Percentiles rank a stretch among this genome's conserved stretches.
Conservation (phyloP, 2,797 vertebrate genomes). For the Eulemur albifrons region DNA sequence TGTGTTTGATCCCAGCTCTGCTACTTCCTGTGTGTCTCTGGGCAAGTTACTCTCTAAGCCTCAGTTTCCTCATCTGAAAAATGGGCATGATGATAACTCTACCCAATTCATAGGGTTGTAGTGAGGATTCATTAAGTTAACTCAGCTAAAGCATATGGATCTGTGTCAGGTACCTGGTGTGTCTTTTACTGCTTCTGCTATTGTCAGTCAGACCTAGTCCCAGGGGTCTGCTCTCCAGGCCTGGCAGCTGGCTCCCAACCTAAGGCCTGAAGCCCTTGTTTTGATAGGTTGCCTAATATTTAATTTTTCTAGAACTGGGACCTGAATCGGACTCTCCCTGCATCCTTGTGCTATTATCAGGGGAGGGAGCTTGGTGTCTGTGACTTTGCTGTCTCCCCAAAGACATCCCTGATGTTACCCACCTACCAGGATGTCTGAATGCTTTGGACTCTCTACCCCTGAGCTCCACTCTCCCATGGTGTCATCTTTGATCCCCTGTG, state of each 20-base stretch:
- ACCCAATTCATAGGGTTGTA: not conserved
- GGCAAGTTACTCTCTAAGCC: not conserved
- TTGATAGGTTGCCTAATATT: not conserved
- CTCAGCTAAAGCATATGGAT: not conserved
- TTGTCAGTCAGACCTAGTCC: not conserved
- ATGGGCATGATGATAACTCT: not conserved
- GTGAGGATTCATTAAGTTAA: not conserved
- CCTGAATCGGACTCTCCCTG: not conserved
- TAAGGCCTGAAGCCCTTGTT: not conserved
- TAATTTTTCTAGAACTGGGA: not conserved
- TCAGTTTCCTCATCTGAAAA: constrained; percentile 28
- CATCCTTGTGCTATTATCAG: not conserved
- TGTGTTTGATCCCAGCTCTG: not conserved
- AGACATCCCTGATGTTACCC: not conserved
- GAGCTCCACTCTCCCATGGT: not conserved
- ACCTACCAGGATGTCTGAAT: not conserved
- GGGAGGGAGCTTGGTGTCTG: not conserved
- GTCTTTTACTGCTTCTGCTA: not conserved
- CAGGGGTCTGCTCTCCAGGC: not conserved
- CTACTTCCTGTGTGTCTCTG: not conserved
- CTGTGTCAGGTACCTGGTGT: rapidly evolving
- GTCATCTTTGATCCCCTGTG: not conserved
- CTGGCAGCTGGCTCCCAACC: not conserved
- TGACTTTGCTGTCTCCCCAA: not conserved
- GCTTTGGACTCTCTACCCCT: not conserved